Evolutionary conservation across 1,140 invertebrate species (phyloP).

Genomic region (Hycleus phaleratus): DNA sequence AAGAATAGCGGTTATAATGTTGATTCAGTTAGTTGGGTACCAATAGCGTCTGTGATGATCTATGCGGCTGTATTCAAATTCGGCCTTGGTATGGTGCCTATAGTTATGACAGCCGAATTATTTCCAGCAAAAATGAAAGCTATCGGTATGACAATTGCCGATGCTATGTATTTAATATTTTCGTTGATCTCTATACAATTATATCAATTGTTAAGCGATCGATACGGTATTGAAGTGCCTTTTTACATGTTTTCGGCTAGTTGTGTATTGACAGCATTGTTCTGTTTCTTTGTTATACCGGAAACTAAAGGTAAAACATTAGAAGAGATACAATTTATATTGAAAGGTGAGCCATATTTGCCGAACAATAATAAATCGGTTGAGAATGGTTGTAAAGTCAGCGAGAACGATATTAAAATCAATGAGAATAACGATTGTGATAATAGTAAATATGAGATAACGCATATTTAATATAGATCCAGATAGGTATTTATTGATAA

Average conservation of each 20-base stretch:
- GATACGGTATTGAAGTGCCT: slow-evolving; percentile 45
- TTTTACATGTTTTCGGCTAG: slow-evolving; percentile 62
- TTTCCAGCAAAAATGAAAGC: slow-evolving; percentile 55
- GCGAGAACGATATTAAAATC: neutral
- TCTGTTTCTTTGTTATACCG: slow-evolving; percentile 57
- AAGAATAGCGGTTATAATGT: slow-evolving; percentile 11
- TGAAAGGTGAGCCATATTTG: slow-evolving; percentile 5
- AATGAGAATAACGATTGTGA: neutral
- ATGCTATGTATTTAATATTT: slow-evolving; percentile 30
- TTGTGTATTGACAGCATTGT: slow-evolving; percentile 50
- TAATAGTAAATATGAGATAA: neutral
- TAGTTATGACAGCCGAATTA: slow-evolving; percentile 60
- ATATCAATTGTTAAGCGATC: slow-evolving; percentile 45
- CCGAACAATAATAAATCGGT: too few species aligned
- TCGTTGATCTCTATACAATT: slow-evolving; percentile 62
- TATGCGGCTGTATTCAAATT: slow-evolving; percentile 27
- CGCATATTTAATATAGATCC: neutral
- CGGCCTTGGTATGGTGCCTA: slow-evolving; percentile 52
- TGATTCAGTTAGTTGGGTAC: slow-evolving; percentile 23
- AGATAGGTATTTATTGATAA: neutral
- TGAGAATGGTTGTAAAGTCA: neutral
- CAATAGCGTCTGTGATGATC: slow-evolving; percentile 24
- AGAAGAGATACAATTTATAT: slow-evolving; percentile 54
- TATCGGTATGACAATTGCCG: slow-evolving; percentile 31
- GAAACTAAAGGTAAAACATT: slow-evolving; percentile 70